A percentile compares a stretch with the other conserved stretches of the same genome.
Evolutionary conservation across 2,888 invertebrate species (phyloP).

Genomic region (Hypselothyrea guttata): DNA sequence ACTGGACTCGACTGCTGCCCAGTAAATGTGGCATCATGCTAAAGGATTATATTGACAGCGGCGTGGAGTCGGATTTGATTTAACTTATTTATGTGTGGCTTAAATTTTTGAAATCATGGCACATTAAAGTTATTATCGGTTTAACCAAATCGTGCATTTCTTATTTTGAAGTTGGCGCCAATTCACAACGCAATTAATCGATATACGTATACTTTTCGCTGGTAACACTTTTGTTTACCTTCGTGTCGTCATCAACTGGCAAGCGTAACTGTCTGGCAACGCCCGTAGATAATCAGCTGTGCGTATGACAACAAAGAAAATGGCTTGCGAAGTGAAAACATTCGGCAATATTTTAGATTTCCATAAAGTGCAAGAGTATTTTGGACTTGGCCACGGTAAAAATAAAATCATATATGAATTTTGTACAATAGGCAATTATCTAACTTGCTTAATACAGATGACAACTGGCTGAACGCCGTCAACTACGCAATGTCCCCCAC

Average conservation of each 20-base stretch:
- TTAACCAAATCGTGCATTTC: no score
- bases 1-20: constrained; percentile 85
- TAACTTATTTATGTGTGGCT: constrained; percentile 23
- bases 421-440: not conserved
- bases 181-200: no score
- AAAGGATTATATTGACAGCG: constrained; percentile 87
- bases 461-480: constrained; percentile 87
- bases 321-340: constrained; percentile 86
- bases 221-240: no score
- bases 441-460: constrained; percentile 73
- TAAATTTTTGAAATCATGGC: constrained; percentile 15
- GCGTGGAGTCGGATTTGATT: constrained; percentile 84
- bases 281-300: no score
- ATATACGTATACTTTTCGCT: no score
- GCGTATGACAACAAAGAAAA: no score
- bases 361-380: constrained; percentile 84
- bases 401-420: rapidly evolving
- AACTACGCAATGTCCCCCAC: constrained; percentile 88
- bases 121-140: constrained; percentile 39
- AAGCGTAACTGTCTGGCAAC: not conserved
- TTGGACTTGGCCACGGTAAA: constrained; percentile 84
- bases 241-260: no score
- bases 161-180: no score
- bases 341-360: constrained; percentile 86
- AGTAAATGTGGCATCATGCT: constrained; percentile 83